Evolutionary conservation across 2,113 vertebrate genomes (phyloP).

Genomic region (Phyllostomus hastatus): DNA sequence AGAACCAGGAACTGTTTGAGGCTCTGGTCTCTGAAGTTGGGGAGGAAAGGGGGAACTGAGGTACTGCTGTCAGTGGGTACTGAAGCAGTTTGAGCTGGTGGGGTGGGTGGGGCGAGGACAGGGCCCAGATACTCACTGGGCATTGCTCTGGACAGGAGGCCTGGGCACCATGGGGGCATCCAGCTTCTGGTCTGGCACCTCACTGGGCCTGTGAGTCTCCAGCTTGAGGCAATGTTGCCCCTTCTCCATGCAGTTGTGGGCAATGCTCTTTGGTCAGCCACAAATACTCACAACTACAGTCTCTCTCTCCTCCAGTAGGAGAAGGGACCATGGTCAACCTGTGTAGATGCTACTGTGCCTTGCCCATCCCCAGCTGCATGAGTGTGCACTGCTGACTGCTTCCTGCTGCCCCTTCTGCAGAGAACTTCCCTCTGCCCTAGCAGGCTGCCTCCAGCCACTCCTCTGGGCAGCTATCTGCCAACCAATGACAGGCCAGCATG

Average conservation of each 20-base stretch:
- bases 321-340: no score
- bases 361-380: accelerated
- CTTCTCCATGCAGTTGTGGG: not conserved
- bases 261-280: not conserved
- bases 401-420: not conserved
- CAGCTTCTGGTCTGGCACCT: not conserved
- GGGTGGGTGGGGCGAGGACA: not conserved
- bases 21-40: not conserved
- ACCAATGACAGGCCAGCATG: accelerated
- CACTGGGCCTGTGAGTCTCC: no score
- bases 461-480: not conserved
- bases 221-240: not conserved
- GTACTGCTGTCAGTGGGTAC: not conserved
- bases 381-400: not conserved
- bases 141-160: not conserved
- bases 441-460: not conserved
- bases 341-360: no score
- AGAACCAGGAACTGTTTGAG: not conserved
- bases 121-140: no score
- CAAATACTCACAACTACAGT: no score
- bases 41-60: no score
- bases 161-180: accelerated
- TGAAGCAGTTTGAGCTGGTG: no score
- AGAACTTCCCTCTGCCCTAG: not conserved
- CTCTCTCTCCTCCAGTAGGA: no score